Base-by-base conservation (phyloP, 2,113 vertebrate genomes). In the Engraulis encrasicolus region DNA sequence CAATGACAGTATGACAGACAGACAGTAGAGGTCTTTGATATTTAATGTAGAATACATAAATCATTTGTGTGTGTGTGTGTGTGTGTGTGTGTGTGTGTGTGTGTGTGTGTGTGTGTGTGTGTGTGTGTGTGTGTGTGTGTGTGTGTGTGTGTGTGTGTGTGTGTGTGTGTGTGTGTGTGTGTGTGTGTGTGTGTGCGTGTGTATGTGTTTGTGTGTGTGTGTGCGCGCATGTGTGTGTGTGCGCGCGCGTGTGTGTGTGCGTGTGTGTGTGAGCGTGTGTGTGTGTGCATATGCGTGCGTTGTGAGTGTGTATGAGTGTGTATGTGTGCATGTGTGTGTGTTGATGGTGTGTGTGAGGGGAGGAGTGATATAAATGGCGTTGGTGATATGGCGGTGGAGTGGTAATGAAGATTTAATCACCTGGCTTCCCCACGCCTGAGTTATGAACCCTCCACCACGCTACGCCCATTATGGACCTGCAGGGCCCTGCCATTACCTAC, bases 401-500 rank as follows among this genome's bases (percentile, higher is more conserved):
- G 40, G 50, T 90, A 90, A 91, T 90, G 86, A 89, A 90, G 86
- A 90, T 89, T 91, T 91, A 91, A 90, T 91, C 90, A 90, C 89
- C 89, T 54, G 6, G 85, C 87, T 81, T 89, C 87, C 85, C 48
- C 49, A 80, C 54, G 1, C 81, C 83, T 88, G 85, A 90, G 88
- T 90, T 91, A 91, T 91, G 88, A 89, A 90, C 81, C 88, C 83
- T 84, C 78, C 86, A 86, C 88, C 84, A 82, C 88, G 84, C 89
- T 87, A 86, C 82, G 71, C 82, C 85, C 88, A 90, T 90, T 91
- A 91, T 9, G 86, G 85, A 82, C 86, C 84, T 82, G 17, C 54
- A 81, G 87, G 84, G 83, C 78, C 77, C 61, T 58, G 81, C 86
- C 86, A 90, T 86, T 89, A 85, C 82, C 61, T 82, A n/a, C n/a